These are phyloP conservation scores for Tridacna gigas DNA, from an alignment of 2,888 invertebrate genomes.

Conservation along the genomic window DNA sequence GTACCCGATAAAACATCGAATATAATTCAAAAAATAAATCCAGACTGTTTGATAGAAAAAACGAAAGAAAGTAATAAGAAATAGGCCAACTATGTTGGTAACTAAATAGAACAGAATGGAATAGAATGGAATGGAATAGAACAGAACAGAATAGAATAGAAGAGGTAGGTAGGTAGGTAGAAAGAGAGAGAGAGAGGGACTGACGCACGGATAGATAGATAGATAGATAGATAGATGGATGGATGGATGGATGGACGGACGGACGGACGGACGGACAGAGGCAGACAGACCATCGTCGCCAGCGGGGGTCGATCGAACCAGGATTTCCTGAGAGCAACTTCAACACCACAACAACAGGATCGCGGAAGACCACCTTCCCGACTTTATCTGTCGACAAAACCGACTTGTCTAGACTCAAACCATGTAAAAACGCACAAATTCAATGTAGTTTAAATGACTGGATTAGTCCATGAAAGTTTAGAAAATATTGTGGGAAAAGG, in stretches of 20 bases:
- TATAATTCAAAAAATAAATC: too few relatives aligned
- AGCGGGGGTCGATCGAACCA: too few relatives aligned
- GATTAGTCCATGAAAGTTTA: background rate
- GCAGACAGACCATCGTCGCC: background rate
- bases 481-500: background rate
- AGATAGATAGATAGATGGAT: background rate
- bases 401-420: background rate
- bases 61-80: background rate
- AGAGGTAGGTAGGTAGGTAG: background rate
- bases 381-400: too few relatives aligned
- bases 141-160: background rate
- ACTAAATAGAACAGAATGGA: background rate
- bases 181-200: background rate
- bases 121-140: background rate
- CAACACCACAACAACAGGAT: too few relatives aligned
- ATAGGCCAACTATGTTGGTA: too few relatives aligned
- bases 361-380: too few relatives aligned
- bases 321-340: too few relatives aligned
- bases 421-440: background rate
- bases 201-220: background rate
- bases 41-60: background rate
- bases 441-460: background rate
- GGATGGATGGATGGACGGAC: background rate
- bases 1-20: too few relatives aligned
- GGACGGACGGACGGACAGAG: conserved; percentile 1